Percentiles rank a stretch among this genome's conserved stretches.
phyloP scores from a whole-genome alignment of 2,797 vertebrate species.

The Tenualosa thibaudeaui region DNA sequence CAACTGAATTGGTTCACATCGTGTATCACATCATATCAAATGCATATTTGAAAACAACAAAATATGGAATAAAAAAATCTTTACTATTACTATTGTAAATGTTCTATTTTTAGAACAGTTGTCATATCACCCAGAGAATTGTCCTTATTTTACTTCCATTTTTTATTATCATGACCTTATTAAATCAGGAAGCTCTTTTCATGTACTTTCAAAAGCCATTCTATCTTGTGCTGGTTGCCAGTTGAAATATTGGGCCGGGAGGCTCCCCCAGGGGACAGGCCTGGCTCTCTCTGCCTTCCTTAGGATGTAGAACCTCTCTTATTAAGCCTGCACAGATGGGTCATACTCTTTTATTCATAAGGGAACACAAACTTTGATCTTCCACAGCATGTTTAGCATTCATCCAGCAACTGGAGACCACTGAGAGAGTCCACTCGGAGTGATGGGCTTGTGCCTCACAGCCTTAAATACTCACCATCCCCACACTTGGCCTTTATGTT shows the following conservation, averaged over 20 bases:
- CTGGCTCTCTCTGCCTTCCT: constrained; percentile 41
- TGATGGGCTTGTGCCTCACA: neutral
- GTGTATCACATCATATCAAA: neutral
- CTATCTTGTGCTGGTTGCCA: constrained; percentile 40
- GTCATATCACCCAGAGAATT: constrained; percentile 19
- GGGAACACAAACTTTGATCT: constrained; percentile 71
- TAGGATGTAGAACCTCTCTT: constrained; percentile 40
- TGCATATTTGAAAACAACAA: neutral
- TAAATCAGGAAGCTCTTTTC: constrained; percentile 49
- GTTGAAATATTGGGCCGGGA: constrained; percentile 32
- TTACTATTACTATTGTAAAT: constrained; percentile 8
- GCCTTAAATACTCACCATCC: neutral
- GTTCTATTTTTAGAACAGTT: constrained; percentile 10
- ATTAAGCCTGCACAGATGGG: constrained; percentile 67
- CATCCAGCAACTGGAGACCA: constrained; percentile 50
- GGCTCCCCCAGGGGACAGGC: neutral
- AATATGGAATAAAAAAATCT: constrained; percentile 2
- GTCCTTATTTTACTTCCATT: constrained; percentile 1
- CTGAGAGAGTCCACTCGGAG: constrained; percentile 31
- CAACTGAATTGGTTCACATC: neutral
- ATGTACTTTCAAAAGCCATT: constrained; percentile 49
- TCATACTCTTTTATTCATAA: constrained; percentile 74
- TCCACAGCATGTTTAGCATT: constrained; percentile 56
- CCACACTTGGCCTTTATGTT: neutral
- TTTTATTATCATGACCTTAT: constrained; percentile 46